These are phyloP conservation scores for Prosopocoilus inquinatus DNA, from an alignment of 2,888 invertebrate species.

Conservation along the genomic window DNA sequence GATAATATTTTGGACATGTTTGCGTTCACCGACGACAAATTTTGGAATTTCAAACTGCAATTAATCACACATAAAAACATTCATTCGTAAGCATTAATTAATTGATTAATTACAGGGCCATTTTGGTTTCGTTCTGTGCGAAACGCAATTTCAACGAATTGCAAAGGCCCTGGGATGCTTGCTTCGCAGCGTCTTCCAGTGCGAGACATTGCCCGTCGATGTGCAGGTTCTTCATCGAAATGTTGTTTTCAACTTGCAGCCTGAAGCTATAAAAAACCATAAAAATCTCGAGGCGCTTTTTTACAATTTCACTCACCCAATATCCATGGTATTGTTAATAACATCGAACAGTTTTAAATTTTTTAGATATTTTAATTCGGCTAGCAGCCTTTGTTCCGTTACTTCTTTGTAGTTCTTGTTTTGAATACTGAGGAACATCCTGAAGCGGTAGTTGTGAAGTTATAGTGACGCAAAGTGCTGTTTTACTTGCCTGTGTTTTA, in stretches of 20 bases:
- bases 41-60: slow-evolving; percentile 3
- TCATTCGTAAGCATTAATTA: neutral
- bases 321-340: neutral
- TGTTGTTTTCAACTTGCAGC: slow-evolving; percentile 1
- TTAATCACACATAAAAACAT: neutral
- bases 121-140: slow-evolving; percentile 6
- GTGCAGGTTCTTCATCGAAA: slow-evolving; percentile 4
- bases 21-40: neutral
- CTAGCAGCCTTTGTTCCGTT: neutral
- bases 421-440: slow-evolving; percentile 13
- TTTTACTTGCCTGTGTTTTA: slow-evolving; percentile 8
- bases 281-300: neutral
- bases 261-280: slow-evolving; percentile 6
- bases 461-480: neutral
- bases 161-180: slow-evolving; percentile 8
- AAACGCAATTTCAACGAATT: slow-evolving; percentile 3
- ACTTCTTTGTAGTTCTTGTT: slow-evolving; percentile 9
- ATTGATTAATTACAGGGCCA: slow-evolving; percentile 6
- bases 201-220: slow-evolving; percentile 4
- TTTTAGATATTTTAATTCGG: slow-evolving; percentile 10
- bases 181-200: slow-evolving; percentile 4
- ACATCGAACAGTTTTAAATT: slow-evolving; percentile 5
- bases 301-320: neutral
- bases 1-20: slow-evolving; percentile 7
- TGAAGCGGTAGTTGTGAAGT: neutral